Percentiles rank a stretch among this genome's conserved stretches.
Evolutionary conservation across 2,797 vertebrate species (phyloP).

Genomic region (Perodicticus potto): DNA sequence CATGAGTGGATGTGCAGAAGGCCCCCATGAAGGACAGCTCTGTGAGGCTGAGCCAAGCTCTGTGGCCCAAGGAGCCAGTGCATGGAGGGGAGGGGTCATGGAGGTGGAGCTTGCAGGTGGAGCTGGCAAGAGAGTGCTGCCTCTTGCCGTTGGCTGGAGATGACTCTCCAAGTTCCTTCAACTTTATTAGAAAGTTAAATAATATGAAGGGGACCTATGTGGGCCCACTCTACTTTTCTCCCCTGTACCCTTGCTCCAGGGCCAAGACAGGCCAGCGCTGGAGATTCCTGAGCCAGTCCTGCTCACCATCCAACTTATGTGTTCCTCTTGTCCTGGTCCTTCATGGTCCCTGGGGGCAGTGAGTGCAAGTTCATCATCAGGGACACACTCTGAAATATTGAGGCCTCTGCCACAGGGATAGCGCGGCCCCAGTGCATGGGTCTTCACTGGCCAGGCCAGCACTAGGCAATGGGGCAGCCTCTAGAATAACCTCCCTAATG

Average conservation of each 20-base stretch:
- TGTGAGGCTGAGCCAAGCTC: too few species aligned
- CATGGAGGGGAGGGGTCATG: too few species aligned
- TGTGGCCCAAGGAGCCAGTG: neutral
- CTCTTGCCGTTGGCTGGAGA: neutral
- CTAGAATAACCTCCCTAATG: neutral
- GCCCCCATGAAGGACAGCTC: neutral
- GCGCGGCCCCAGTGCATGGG: neutral
- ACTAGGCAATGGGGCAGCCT: neutral
- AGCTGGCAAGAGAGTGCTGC: neutral
- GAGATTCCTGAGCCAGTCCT: neutral
- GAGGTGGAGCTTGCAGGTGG: neutral
- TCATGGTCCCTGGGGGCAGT: neutral
- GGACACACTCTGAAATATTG: neutral
- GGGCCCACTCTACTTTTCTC: neutral
- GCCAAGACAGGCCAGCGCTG: neutral
- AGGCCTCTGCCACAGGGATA: neutral
- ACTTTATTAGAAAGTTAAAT: neutral
- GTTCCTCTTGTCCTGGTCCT: neutral
- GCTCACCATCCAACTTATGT: neutral
- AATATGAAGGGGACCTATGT: fast-evolving
- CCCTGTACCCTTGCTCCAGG: neutral
- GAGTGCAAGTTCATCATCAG: neutral
- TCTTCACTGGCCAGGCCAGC: neutral
- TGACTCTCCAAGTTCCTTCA: neutral
- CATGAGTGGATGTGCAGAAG: neutral